Evolutionary conservation across 2,113 vertebrate genomes (phyloP).

Genomic region (Cryptotis parvus): DNA sequence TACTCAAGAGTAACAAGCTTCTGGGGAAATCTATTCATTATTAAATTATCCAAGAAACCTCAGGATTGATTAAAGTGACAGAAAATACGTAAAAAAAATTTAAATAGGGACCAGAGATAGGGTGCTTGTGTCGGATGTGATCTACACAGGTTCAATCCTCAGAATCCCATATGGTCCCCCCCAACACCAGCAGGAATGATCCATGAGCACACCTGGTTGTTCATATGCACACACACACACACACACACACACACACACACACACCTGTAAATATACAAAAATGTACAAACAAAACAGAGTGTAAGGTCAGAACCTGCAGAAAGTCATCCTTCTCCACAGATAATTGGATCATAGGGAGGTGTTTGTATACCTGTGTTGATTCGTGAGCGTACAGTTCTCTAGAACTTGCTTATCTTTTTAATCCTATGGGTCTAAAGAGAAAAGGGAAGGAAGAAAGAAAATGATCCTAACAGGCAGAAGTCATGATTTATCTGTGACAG

Average conservation of each 20-base stretch:
- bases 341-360: neutral
- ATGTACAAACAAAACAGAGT: neutral
- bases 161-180: too few relatives aligned
- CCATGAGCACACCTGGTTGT: too few relatives aligned
- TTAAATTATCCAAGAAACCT: constrained; percentile 6
- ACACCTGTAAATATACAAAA: too few relatives aligned
- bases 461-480: constrained; percentile 64
- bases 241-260: too few relatives aligned
- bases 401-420: constrained; percentile 45
- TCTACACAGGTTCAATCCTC: too few relatives aligned
- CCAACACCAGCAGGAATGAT: too few relatives aligned
- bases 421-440: constrained; percentile 3
- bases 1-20: too few relatives aligned
- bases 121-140: too few relatives aligned
- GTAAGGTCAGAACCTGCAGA: neutral
- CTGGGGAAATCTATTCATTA: constrained; percentile 9
- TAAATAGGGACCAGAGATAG: too few relatives aligned
- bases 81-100: constrained; percentile 44
- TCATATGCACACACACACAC: too few relatives aligned
- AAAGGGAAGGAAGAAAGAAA: constrained; percentile 4
- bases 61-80: neutral
- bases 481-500: constrained; percentile 82
- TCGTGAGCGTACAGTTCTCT: neutral
- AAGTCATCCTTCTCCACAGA: neutral
- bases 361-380: neutral